Evolutionary conservation across 2,113 vertebrate genomes (phyloP), one percentile per base, ranked within the genome.

Genomic region (Tursiops truncatus): DNA sequence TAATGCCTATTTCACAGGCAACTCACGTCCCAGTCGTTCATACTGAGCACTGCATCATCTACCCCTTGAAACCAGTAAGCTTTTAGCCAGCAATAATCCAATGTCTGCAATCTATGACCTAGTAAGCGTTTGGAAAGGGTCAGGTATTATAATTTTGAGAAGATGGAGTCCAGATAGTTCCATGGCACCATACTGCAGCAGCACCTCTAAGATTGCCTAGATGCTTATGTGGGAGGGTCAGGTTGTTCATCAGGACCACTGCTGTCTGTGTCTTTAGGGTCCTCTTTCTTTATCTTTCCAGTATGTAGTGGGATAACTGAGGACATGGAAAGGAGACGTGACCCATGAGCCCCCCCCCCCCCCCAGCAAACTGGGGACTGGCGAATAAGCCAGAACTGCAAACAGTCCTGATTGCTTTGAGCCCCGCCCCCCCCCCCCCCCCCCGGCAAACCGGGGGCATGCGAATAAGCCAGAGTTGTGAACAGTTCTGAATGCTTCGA

Each of bases 171-270:
- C 15, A 91, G 58, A n/a, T 6, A 10, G 2, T 79, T 68, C 53
- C 12, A 15, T 84, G n/a, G 7, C 11, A 21, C 12, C 2, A 12
- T 33, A 20, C 58, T 13, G 5, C 8, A 26, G 8, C 4, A 26
- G 13, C 8, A n/a, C 1, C 7, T 50, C 53, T 12, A 5, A 18
- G 33, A 13, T 21, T 38, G 0, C 9, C 41, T 25, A 26, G 77
- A 31, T 44, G 12, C 6, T 70, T 10, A n/a, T 8, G 18, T 15
- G 31, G 15, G 31, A 47, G 53, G 25, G 41, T 2, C 8, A 12
- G 0, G 6, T 26, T 21, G 26, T 23, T 47, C n/a, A 4, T 47
- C 26, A 20, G 13, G 11, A 5, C n/a, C 7, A 20, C 1, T 20
- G 25, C 47, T 41, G 14, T 28, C 18, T 60, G 11, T 31, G 5